Evolutionary conservation across 2,797 vertebrate genomes (phyloP), one percentile per base, ranked within the genome.

Genomic region (Sebastes kiyomatsui): DNA sequence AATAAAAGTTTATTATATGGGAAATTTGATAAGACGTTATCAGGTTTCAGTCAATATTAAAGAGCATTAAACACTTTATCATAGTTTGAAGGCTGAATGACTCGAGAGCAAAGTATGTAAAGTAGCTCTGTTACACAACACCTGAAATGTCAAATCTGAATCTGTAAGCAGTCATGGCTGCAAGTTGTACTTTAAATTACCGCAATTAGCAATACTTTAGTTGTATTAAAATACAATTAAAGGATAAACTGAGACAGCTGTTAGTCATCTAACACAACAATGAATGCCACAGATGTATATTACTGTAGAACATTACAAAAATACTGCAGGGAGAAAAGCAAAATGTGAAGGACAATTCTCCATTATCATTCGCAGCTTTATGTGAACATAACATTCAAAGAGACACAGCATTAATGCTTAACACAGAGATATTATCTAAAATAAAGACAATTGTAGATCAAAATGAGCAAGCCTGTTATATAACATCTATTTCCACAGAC

Each of bases 1-100:
- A 30, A 61, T 55, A 61, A 61, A 70, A 28, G 14, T 80, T 82
- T 85, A 82, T 82, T 80, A 30, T 12, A 38, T 49, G 33, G 38
- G 32, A 27, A 76, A 5, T n/a, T 46, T 67, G 69, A 79, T 79
- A 79, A 61, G 61, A 68, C 7, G 4, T 58, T 59, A 81, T 78
- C 67, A 80, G 28, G 9, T 8, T 56, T 49, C 30, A 30, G 35
- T 55, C 38, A 56, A 6, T 18, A 27, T 54, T 62, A 16, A 49
- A 72, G 28, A 60, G 20, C 11, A 64, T 62, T 6, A 42, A 49
- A 69, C 4, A 66, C 14, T 70, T 79, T 28, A 75, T 78, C 18
- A 32, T 4, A 35, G 2, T 22, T 8, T 49, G 5, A 62, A 35
- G 65, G 69, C n/a, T 30, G 23, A 54, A 69, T 69, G 22, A 66